Conservation (phyloP, 2,797 vertebrate genomes). For the Centroberyx gerrardi region DNA sequence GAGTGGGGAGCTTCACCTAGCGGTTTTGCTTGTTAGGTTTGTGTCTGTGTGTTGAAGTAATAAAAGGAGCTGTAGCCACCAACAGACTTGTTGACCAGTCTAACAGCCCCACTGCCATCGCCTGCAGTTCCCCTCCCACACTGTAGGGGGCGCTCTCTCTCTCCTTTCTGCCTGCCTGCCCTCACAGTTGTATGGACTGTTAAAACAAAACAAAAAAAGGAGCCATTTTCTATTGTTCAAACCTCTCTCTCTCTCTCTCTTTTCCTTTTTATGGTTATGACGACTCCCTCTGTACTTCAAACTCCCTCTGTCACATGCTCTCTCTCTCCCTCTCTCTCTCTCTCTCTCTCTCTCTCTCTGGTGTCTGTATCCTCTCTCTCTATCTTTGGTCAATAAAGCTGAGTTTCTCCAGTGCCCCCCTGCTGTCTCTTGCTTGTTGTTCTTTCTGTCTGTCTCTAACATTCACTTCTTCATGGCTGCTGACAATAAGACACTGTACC, state of each 20-base stretch:
- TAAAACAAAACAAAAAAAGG: slow-evolving; percentile 61
- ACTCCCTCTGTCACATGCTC: slow-evolving; percentile 1
- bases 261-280: slow-evolving; percentile 40
- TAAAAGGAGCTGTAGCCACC: slow-evolving; percentile 51
- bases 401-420: slow-evolving; percentile 81
- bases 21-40: slow-evolving; percentile 48
- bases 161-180: slow-evolving; percentile 66
- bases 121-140: slow-evolving; percentile 73
- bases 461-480: slow-evolving; percentile 77
- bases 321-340: slow-evolving; percentile 28
- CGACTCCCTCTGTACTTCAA: slow-evolving; percentile 16
- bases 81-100: slow-evolving; percentile 54
- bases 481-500: slow-evolving; percentile 60
- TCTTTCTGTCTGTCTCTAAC: slow-evolving; percentile 82
- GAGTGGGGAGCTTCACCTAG: slow-evolving; percentile 34
- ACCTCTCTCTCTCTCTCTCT: slow-evolving; percentile 42
- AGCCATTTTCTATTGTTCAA: slow-evolving; percentile 82
- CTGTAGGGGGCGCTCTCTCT: slow-evolving; percentile 68
- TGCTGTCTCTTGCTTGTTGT: slow-evolving; percentile 83
- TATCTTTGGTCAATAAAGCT: slow-evolving; percentile 84
- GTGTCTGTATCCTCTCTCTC: slow-evolving; percentile 77
- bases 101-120: slow-evolving; percentile 75
- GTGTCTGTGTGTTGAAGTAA: slow-evolving; percentile 45
- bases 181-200: slow-evolving; percentile 75
- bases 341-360: slow-evolving; percentile 55